Evolutionary conservation across 2,113 vertebrate species (phyloP), one percentile per base, ranked within the genome.

Genomic region (Carollia perspicillata): DNA sequence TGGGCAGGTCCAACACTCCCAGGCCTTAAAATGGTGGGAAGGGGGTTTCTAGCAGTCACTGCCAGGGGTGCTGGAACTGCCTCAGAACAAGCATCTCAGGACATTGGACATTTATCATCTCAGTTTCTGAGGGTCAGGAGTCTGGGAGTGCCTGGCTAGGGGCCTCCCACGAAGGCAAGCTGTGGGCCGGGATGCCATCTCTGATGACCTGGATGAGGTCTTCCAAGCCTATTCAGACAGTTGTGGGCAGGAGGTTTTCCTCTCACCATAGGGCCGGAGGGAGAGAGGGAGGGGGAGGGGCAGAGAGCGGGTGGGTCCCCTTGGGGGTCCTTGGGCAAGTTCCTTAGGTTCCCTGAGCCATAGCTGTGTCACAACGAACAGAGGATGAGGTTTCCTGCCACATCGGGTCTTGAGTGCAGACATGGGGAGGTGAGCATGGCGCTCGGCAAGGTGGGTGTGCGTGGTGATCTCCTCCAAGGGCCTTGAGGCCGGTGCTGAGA

Each of bases 361-460:
- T 33, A 5, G 3, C 22, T 17, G 14, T 33, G 37, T 81, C 78
- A 20, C 26, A 53, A 58, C 3, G 26, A 28, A 49, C 8, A 3
- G 51, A 14, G 84, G 26, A 30, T 11, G 30, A 49, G 47, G 6
- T 28, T 78, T 35, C 35, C 30, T 2, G 9, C 40, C 28, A 51
- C 22, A 0, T 0, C 1, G 2, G 26, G 17, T 16, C 4, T 30
- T 20, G 26, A 4, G 18, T 40, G 53, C n/a, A 44, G 1, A 58
- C 1, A 28, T 7, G 68, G 23, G 18, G 85, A 47, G 55, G 35
- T 9, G 0, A 8, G 55, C 16, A 10, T 10, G 33, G n/a, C 1
- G 7, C 33, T 13, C 40, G 49, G 44, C 20, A 16, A 4, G n/a
- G 65, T 28, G 60, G 28, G 9, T 2, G 2, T 3, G 16, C 22